Evolutionary conservation across 2,113 vertebrate genomes (phyloP).

Genomic region (Rynchops niger): DNA sequence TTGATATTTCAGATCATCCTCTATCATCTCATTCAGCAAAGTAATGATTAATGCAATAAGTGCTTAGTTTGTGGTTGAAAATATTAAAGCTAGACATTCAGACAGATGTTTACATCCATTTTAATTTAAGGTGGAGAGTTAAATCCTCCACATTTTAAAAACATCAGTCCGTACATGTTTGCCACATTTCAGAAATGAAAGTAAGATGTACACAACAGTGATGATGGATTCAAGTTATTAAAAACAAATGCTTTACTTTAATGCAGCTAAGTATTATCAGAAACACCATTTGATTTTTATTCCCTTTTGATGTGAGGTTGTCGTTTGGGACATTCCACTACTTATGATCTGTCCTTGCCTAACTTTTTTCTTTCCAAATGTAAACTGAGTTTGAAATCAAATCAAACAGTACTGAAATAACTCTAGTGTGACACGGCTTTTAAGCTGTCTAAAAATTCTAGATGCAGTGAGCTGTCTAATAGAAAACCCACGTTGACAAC

Average conservation of each 20-base stretch:
- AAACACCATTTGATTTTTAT: not conserved
- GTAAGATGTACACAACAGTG: not conserved
- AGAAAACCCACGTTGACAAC: not conserved
- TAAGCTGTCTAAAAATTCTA: not conserved
- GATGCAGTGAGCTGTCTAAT: not conserved
- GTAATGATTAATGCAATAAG: not conserved
- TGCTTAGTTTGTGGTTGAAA: not conserved
- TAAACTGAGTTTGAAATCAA: constrained; percentile 13
- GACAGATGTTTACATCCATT: not conserved
- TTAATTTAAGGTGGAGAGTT: not conserved
- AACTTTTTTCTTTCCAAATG: not conserved
- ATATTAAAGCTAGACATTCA: not conserved
- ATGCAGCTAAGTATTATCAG: not conserved
- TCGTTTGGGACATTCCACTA: not conserved
- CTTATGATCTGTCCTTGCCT: not conserved
- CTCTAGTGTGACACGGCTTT: not conserved
- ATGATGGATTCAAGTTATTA: not conserved
- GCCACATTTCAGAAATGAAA: not conserved
- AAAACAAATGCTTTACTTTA: not conserved
- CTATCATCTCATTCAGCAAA: not conserved
- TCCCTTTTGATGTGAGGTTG: not conserved
- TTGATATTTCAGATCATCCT: not conserved
- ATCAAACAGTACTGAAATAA: not conserved
- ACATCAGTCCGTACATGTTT: not conserved
- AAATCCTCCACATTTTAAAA: not conserved